These are phyloP conservation scores for Poeciliopsis prolifica DNA, from an alignment of 2,113 vertebrate species.

Conservation along the genomic window DNA sequence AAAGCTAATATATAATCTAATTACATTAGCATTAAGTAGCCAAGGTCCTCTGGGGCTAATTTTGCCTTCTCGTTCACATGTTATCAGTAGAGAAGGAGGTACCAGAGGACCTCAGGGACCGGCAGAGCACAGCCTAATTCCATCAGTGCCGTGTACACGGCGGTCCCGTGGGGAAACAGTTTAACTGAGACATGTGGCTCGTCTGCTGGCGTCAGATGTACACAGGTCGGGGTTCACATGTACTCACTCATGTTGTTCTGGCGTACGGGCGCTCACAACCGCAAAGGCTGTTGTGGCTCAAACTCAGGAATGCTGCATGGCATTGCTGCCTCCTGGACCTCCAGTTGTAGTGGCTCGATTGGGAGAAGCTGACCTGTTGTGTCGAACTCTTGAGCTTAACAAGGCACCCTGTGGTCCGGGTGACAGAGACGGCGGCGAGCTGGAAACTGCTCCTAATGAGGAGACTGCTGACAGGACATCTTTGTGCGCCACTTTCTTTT, in stretches of 20 bases:
- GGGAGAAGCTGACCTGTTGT: conserved; percentile 30
- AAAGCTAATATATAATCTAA: conserved; percentile 37
- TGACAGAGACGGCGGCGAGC: conserved; percentile 63
- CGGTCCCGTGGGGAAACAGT: conserved; percentile 31
- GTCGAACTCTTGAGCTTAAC: conserved; percentile 45
- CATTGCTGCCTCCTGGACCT: conserved; percentile 42
- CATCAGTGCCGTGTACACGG: conserved; percentile 33
- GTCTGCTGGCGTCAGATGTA: conserved; percentile 31
- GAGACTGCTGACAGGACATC: conserved; percentile 43
- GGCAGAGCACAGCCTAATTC: conserved; percentile 39
- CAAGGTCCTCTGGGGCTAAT: conserved; percentile 29
- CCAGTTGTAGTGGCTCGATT: conserved; percentile 46
- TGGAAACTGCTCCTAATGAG: conserved; percentile 63
- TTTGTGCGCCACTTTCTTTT: conserved; percentile 50
- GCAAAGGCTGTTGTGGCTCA: conserved; percentile 35
- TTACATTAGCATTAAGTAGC: conserved; percentile 38
- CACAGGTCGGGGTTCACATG: conserved; percentile 55
- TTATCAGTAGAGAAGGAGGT: conserved; percentile 34
- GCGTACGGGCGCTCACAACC: conserved; percentile 19
- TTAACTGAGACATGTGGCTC: conserved; percentile 47
- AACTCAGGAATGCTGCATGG: conserved; percentile 12
- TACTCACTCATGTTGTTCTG: conserved; percentile 42
- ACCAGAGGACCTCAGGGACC: conserved; percentile 41
- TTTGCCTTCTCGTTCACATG: conserved; percentile 24
- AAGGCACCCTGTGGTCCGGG: conserved; percentile 53